Conservation (phyloP, 1,140 invertebrate species). For the Drosophila ohnishii region DNA sequence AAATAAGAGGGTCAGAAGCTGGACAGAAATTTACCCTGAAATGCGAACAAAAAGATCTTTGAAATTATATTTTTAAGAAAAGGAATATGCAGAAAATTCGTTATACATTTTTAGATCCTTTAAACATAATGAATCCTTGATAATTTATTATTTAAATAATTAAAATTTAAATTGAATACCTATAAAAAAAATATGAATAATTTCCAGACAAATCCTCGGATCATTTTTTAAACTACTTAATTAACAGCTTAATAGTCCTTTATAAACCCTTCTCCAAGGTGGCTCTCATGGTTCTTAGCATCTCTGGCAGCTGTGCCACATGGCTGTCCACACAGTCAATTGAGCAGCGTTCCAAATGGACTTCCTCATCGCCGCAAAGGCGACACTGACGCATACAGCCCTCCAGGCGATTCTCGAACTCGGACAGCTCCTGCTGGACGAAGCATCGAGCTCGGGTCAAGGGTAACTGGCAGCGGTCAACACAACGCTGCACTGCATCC, state of each 20-base stretch:
- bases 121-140: too few relatives aligned
- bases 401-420: slow-evolving; percentile 90
- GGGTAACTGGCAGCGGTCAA: slow-evolving; percentile 89
- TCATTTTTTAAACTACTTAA: background rate
- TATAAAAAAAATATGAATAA: background rate
- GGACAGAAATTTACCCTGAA: background rate
- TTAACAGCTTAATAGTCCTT: background rate
- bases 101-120: background rate
- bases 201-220: background rate
- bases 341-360: slow-evolving; percentile 89
- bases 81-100: background rate
- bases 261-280: slow-evolving; percentile 83
- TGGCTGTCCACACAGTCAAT: slow-evolving; percentile 92
- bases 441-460: slow-evolving; percentile 90
- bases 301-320: slow-evolving; percentile 88
- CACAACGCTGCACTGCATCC: slow-evolving; percentile 90
- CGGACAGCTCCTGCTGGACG: slow-evolving; percentile 86
- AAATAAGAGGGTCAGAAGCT: background rate
- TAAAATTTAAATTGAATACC: background rate
- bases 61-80: background rate
- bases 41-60: background rate
- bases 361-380: background rate
- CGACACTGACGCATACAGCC: slow-evolving; percentile 88
- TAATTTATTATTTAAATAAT: background rate
- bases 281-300: slow-evolving; percentile 89